Conservation (phyloP, 2,113 vertebrate species). For the Halcyon malimbica region DNA sequence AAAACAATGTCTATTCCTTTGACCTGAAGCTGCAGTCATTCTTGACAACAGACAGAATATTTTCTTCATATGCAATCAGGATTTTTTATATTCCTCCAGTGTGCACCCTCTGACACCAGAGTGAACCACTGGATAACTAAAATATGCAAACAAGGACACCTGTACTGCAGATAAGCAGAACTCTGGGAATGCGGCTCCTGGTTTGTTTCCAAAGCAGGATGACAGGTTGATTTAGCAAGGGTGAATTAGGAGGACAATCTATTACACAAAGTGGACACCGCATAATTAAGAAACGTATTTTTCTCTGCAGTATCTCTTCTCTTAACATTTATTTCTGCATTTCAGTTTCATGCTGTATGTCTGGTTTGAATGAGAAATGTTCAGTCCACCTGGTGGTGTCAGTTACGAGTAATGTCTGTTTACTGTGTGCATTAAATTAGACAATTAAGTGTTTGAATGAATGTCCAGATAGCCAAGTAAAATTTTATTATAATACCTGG, state of each 20-base stretch:
- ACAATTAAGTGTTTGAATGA: constrained; percentile 16
- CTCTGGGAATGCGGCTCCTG: background rate
- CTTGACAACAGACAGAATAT: background rate
- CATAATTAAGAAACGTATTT: constrained; percentile 28
- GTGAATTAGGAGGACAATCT: constrained; percentile 23
- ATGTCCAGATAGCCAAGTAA: background rate
- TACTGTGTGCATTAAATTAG: constrained; percentile 16
- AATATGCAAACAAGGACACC: background rate
- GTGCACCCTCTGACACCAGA: background rate
- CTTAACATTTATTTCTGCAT: background rate
- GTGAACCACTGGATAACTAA: background rate
- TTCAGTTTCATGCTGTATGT: background rate
- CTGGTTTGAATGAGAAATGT: constrained; percentile 33
- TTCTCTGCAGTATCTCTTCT: background rate
- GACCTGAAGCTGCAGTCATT: background rate
- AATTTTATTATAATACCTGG: background rate
- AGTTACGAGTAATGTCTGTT: constrained; percentile 9
- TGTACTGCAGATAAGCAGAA: background rate
- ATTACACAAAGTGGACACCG: background rate
- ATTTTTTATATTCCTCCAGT: background rate
- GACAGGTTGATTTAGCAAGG: constrained; percentile 24
- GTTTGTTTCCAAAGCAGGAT: constrained; percentile 7
- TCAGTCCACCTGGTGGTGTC: constrained; percentile 36
- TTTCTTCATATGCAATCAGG: background rate
- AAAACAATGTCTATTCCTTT: background rate